Conservation (phyloP, 2,888 invertebrate genomes). For the Pollenia amentaria region DNA sequence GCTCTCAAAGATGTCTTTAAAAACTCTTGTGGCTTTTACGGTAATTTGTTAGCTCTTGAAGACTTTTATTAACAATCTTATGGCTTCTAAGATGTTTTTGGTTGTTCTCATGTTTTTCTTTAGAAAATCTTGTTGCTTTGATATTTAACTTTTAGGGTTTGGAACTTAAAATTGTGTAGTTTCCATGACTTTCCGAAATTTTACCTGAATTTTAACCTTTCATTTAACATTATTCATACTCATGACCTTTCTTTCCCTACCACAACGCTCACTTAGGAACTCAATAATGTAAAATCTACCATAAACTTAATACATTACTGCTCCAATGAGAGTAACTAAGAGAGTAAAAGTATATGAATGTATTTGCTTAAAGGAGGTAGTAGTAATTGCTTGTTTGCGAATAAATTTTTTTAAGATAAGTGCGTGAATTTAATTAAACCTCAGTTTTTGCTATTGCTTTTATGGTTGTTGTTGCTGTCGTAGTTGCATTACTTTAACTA, state of each 20-base stretch:
- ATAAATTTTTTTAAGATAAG: slow-evolving; percentile 34
- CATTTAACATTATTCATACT: background rate
- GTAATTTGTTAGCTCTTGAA: too few species aligned
- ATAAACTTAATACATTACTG: background rate
- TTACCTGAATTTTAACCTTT: too few species aligned
- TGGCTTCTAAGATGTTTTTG: too few species aligned
- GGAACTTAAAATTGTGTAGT: too few species aligned
- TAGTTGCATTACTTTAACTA: background rate
- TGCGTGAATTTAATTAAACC: slow-evolving; percentile 68
- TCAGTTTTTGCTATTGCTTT: slow-evolving; percentile 13
- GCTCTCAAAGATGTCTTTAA: too few species aligned
- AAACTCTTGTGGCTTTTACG: too few species aligned
- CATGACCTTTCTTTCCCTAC: background rate
- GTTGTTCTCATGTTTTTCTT: too few species aligned
- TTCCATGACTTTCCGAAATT: too few species aligned
- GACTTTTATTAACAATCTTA: too few species aligned
- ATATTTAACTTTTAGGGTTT: too few species aligned
- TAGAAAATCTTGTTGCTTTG: too few species aligned
- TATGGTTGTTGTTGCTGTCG: background rate
- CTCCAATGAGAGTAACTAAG: background rate
- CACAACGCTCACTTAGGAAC: background rate
- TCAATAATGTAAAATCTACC: background rate
- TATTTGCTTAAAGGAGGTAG: background rate
- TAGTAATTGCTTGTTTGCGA: background rate
- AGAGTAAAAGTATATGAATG: background rate